Conservation (phyloP, 2,888 invertebrate species). For the Homarus gammarus region DNA sequence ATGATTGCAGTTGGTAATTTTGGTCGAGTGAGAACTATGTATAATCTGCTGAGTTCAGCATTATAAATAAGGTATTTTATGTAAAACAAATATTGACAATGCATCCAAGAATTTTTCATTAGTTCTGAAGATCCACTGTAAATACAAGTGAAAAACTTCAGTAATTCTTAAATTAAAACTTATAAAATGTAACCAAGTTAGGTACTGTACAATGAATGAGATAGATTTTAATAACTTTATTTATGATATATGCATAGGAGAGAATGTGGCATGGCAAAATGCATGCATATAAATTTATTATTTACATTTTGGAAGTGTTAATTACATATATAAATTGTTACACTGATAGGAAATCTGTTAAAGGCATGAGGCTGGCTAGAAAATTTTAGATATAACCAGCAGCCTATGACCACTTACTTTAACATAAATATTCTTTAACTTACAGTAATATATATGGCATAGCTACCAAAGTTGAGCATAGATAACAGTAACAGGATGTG, state of each 20-base stretch:
- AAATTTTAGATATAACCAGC: not conserved
- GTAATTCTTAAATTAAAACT: too few relatives aligned
- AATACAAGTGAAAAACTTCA: too few relatives aligned
- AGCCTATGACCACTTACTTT: not conserved
- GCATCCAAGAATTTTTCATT: too few relatives aligned
- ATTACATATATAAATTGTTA: slow-evolving; percentile 15
- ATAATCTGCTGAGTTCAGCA: too few relatives aligned
- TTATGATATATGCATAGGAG: slow-evolving; percentile 2
- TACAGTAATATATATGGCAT: slow-evolving; percentile 2
- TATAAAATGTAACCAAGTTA: too few relatives aligned
- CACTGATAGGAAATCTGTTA: not conserved
- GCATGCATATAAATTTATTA: slow-evolving; percentile 1
- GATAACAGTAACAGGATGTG: not conserved
- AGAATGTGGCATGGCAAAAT: not conserved
- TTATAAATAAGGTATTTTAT: too few relatives aligned
- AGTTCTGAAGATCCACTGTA: too few relatives aligned
- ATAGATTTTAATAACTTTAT: not conserved
- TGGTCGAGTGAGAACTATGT: too few relatives aligned
- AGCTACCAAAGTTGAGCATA: slow-evolving; percentile 5
- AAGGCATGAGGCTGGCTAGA: not conserved
- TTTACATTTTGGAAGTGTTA: not conserved
- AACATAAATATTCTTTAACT: slow-evolving; percentile 11
- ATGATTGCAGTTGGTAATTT: too few relatives aligned
- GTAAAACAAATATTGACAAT: too few relatives aligned
- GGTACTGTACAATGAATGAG: too few relatives aligned